phyloP scores from a whole-genome alignment of 1,140 invertebrate species.

The Trichonephila inaurata region DNA sequence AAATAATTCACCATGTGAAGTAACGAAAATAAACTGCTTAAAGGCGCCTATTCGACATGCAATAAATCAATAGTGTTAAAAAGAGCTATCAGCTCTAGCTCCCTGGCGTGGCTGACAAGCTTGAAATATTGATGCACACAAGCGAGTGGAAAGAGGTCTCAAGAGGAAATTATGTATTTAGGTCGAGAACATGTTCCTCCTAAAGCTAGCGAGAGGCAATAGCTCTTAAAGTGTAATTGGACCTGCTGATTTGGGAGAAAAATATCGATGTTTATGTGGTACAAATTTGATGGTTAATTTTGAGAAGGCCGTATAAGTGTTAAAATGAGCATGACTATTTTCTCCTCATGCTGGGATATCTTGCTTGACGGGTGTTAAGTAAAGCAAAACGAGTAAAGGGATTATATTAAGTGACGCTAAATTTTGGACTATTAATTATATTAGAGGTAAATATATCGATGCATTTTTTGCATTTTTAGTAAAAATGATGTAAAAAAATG shows the following conservation, averaged over 20 bases:
- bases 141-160: slow-evolving; percentile 26
- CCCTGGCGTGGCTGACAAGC: slow-evolving; percentile 42
- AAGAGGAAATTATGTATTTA: slow-evolving; percentile 68
- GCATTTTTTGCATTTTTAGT: no score
- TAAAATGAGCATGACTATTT: not conserved
- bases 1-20: slow-evolving; percentile 34
- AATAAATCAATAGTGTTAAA: slow-evolving; percentile 72
- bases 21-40: slow-evolving; percentile 67
- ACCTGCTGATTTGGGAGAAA: not conserved
- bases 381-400: not conserved
- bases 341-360: not conserved
- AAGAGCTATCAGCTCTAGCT: slow-evolving; percentile 60
- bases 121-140: slow-evolving; percentile 61
- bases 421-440: no score
- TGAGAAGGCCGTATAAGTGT: not conserved
- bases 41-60: slow-evolving; percentile 37
- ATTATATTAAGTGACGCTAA: no score
- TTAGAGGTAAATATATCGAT: no score
- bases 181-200: not conserved
- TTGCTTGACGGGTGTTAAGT: not conserved
- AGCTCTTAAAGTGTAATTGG: slow-evolving; percentile 43
- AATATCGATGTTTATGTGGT: slow-evolving; percentile 17
- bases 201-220: not conserved
- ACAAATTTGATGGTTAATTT: slow-evolving; percentile 32
- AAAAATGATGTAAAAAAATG: no score